Conservation (phyloP, 2,797 vertebrate genomes). For the Squalus acanthias region DNA sequence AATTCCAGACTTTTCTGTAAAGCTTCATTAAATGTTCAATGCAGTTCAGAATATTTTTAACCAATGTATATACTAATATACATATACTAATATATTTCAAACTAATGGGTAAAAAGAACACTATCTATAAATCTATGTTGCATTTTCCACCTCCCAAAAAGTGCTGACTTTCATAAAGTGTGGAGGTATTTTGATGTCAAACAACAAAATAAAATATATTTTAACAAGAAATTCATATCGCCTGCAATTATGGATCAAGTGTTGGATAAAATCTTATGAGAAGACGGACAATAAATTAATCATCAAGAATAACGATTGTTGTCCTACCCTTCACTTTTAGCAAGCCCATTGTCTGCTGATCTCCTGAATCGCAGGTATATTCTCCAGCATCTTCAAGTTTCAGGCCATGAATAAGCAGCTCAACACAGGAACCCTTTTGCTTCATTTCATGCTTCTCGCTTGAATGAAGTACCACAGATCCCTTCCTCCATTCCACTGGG, state of each 20-base stretch:
- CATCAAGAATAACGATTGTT: no score
- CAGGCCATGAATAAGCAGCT: neutral
- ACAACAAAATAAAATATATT: neutral
- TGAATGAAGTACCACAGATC: neutral
- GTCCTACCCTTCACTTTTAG: neutral
- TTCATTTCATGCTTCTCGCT: constrained; percentile 16
- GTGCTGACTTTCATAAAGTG: neutral
- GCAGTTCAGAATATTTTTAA: no score
- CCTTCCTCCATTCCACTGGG: constrained; percentile 12
- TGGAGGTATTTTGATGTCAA: no score
- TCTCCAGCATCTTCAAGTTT: neutral
- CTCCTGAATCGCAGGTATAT: constrained; percentile 13
- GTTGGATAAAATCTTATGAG: no score
- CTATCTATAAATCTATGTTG: no score
- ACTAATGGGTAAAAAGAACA: no score
- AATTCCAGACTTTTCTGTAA: no score
- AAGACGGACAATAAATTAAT: no score
- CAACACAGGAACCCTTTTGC: neutral
- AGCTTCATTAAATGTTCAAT: no score
- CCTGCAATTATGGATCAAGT: no score
- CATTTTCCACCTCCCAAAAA: no score
- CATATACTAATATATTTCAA: neutral
- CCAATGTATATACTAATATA: no score
- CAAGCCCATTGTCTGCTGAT: neutral
- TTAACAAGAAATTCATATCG: neutral